A percentile compares a stretch with the other conserved stretches of the same genome.
These are phyloP conservation scores for Bombus sibiricus DNA, from an alignment of 1,140 invertebrate species.

Conservation along the genomic window DNA sequence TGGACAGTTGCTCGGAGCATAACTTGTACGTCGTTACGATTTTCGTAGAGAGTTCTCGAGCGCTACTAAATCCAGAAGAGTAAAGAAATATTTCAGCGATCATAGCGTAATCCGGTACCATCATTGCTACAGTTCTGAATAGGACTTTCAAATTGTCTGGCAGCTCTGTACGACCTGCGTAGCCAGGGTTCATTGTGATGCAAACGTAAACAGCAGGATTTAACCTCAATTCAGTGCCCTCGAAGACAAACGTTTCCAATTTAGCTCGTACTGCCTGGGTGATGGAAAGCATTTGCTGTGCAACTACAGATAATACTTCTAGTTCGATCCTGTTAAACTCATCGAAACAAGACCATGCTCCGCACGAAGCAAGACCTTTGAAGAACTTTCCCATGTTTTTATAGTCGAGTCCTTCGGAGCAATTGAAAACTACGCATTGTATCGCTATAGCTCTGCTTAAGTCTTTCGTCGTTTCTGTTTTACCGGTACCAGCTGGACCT, in stretches of 20 bases:
- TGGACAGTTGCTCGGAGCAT: conserved; percentile 94
- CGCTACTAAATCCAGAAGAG: conserved; percentile 93
- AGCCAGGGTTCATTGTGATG: conserved; percentile 97
- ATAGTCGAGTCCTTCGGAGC: conserved; percentile 96
- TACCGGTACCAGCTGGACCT: conserved; percentile 94
- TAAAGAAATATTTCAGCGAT: conserved; percentile 96
- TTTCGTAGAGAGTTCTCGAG: conserved; percentile 91
- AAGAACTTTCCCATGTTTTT: conserved; percentile 97
- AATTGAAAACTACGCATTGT: conserved; percentile 97
- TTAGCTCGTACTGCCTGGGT: conserved; percentile 90
- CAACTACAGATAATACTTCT: conserved; percentile 92
- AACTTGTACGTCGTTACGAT: conserved; percentile 95
- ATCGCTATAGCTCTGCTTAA: conserved; percentile 94
- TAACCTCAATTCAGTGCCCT: conserved; percentile 91
- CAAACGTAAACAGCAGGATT: conserved; percentile 94
- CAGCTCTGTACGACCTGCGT: conserved; percentile 92
- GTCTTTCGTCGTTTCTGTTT: conserved; percentile 95
- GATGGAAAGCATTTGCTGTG: conserved; percentile 92
- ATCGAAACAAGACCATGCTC: conserved; percentile 97
- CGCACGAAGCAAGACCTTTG: conserved; percentile 93
- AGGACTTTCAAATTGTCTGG: conserved; percentile 96
- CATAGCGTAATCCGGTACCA: conserved; percentile 96
- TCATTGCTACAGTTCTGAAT: conserved; percentile 97
- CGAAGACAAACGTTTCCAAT: conserved; percentile 90
- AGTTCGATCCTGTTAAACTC: conserved; percentile 98